phyloP scores from a whole-genome alignment of 1,140 invertebrate species.

The Drosophila biarmipes region DNA sequence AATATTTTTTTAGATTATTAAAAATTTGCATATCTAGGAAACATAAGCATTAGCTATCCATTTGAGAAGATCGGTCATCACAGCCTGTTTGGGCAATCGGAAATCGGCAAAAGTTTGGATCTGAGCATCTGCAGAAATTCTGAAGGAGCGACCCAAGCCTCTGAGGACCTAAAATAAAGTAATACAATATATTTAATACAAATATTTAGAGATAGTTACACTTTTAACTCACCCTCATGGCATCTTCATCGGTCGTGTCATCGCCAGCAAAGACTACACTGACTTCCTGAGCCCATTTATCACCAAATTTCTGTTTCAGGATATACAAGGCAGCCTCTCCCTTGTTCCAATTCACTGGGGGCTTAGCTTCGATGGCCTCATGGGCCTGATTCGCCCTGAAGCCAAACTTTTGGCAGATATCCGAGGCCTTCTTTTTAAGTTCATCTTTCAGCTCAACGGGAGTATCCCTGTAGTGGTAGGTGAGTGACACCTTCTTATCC shows the following conservation, averaged over 20 bases:
- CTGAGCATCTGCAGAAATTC: slow-evolving; percentile 91
- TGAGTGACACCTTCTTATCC: slow-evolving; percentile 94
- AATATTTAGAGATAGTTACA: not conserved
- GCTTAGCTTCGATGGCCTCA: slow-evolving; percentile 94
- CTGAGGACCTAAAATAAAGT: slow-evolving; percentile 88
- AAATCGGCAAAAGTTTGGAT: slow-evolving; percentile 93
- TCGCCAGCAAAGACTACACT: slow-evolving; percentile 95
- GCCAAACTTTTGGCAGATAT: slow-evolving; percentile 90
- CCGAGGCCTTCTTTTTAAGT: slow-evolving; percentile 88
- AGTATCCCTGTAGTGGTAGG: slow-evolving; percentile 94
- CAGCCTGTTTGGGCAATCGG: slow-evolving; percentile 93
- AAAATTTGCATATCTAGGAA: slow-evolving; percentile 11
- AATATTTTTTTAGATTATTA: not conserved
- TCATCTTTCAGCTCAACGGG: slow-evolving; percentile 87
- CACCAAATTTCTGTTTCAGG: slow-evolving; percentile 93
- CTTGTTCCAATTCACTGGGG: slow-evolving; percentile 96
- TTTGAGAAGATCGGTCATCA: slow-evolving; percentile 93
- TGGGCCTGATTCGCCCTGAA: slow-evolving; percentile 91
- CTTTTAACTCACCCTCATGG: slow-evolving; percentile 89
- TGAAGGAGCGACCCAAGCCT: slow-evolving; percentile 94
- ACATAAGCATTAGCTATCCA: slow-evolving; percentile 86
- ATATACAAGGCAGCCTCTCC: slow-evolving; percentile 94
- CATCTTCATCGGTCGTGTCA: slow-evolving; percentile 95
- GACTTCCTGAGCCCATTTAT: slow-evolving; percentile 94
- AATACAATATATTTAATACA: not conserved